Conservation (phyloP, 2,113 vertebrate genomes). For the Prietella phreatophila region DNA sequence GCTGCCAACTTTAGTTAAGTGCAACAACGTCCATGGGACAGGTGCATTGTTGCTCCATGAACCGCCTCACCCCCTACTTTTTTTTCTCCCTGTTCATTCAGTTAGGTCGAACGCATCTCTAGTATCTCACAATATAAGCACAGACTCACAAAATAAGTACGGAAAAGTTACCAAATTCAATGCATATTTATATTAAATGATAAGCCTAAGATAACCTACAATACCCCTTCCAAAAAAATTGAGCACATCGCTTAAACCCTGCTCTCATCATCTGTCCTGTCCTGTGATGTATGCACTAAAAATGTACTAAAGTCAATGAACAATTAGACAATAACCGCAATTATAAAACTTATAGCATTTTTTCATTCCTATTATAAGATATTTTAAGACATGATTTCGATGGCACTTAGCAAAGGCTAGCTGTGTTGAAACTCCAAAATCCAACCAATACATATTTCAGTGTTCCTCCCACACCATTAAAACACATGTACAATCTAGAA, state of each 20-base stretch:
- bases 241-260: not conserved
- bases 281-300: not conserved
- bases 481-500: not conserved
- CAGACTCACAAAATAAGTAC: not conserved
- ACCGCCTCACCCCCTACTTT: not conserved
- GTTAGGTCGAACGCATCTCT: not conserved
- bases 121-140: not conserved
- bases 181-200: not conserved
- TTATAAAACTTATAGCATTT: not conserved
- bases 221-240: not conserved
- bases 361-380: not conserved
- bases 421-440: not conserved
- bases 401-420: not conserved
- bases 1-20: conserved; percentile 71
- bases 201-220: not conserved
- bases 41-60: conserved; percentile 67
- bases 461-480: not conserved
- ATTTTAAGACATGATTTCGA: not conserved
- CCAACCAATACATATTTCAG: not conserved
- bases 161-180: not conserved
- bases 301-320: not conserved
- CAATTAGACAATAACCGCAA: not conserved
- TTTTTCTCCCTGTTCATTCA: not conserved
- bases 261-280: not conserved
- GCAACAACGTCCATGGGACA: conserved; percentile 57